These are phyloP conservation scores for Triplophysa dalaica DNA, from an alignment of 2,113 vertebrate genomes.

Conservation along the genomic window DNA sequence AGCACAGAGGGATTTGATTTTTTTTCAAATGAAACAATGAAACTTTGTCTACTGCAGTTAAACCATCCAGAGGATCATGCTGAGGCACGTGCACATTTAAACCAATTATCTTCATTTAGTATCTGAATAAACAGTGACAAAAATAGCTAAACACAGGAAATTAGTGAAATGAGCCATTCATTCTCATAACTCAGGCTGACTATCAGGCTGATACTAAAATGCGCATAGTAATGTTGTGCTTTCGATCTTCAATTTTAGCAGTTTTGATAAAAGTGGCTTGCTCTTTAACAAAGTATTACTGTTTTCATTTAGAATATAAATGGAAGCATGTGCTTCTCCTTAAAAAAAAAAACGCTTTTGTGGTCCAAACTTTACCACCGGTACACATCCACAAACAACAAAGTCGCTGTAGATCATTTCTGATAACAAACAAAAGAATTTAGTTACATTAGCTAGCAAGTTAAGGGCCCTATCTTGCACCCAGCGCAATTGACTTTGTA, in stretches of 20 bases:
- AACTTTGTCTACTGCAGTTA: slow-evolving; percentile 12
- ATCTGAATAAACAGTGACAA: slow-evolving; percentile 43
- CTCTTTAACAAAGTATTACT: background rate
- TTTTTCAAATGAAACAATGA: slow-evolving; percentile 25
- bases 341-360: too few relatives aligned
- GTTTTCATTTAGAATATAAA: background rate
- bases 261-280: background rate
- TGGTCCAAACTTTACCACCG: too few relatives aligned
- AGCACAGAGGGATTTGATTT: background rate
- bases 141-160: slow-evolving; percentile 49
- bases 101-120: slow-evolving; percentile 39
- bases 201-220: slow-evolving; percentile 11
- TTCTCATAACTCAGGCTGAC: slow-evolving; percentile 14
- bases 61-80: slow-evolving; percentile 13
- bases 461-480: too few relatives aligned
- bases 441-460: too few relatives aligned
- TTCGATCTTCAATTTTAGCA: slow-evolving; percentile 13
- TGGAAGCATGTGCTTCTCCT: background rate
- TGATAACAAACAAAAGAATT: too few relatives aligned
- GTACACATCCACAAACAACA: too few relatives aligned
- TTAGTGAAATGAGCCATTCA: slow-evolving; percentile 39
- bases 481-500: too few relatives aligned
- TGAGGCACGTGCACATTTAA: slow-evolving; percentile 25
- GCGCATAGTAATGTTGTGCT: slow-evolving; percentile 16
- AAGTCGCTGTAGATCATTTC: too few relatives aligned